A percentile compares a stretch with the other conserved stretches of the same genome.
phyloP scores from a whole-genome alignment of 64 coral and sea anemone species.

The Actinia equina region DNA sequence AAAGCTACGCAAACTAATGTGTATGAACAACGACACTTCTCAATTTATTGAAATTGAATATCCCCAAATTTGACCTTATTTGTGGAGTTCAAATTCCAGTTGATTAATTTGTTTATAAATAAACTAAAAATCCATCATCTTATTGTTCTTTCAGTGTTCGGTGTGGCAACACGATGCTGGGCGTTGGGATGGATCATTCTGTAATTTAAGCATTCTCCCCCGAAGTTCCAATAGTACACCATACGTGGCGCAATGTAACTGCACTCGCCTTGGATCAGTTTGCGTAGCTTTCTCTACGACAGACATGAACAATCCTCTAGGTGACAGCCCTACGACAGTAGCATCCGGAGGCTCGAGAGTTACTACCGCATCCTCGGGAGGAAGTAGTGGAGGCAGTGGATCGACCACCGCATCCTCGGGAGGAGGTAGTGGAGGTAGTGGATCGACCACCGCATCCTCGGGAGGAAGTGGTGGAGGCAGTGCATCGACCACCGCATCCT shows the following conservation, averaged over 20 bases:
- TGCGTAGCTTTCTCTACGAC: background rate
- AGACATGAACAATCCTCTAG: background rate
- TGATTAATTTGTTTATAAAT: too few species aligned
- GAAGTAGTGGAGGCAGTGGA: too few species aligned
- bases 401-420: background rate
- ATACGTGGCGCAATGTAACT: background rate
- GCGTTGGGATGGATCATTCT: background rate
- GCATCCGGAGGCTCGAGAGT: too few species aligned
- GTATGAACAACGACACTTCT: too few species aligned
- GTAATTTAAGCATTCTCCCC: background rate
- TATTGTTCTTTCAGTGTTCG: background rate
- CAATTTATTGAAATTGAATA: too few species aligned
- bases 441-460: too few species aligned
- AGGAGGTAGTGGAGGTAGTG: background rate
- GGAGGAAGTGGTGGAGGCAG: too few species aligned
- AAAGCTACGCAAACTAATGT: background rate
- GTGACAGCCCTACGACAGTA: too few species aligned
- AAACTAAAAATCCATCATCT: too few species aligned
- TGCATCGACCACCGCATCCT: too few species aligned
- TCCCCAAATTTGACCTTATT: too few species aligned
- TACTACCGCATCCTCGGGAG: background rate
- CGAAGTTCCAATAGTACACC: background rate
- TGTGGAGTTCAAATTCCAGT: too few species aligned
- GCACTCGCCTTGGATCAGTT: background rate
- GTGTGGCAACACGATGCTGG: background rate